These are phyloP conservation scores for Rynchops niger DNA, from an alignment of 2,113 vertebrate species.

Conservation along the genomic window DNA sequence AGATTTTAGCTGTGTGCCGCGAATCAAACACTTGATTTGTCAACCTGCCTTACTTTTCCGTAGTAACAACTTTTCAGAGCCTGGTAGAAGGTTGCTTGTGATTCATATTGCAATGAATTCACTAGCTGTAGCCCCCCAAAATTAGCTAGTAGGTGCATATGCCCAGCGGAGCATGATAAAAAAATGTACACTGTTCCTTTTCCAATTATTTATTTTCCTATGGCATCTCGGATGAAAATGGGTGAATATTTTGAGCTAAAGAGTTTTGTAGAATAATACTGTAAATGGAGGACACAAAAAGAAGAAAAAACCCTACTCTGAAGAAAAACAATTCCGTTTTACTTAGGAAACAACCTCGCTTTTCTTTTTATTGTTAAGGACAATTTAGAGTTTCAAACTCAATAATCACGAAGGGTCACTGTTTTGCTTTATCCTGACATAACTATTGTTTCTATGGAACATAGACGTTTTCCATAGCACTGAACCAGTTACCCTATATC, in stretches of 20 bases:
- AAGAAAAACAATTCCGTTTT: background rate
- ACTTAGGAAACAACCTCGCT: background rate
- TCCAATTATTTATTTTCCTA: background rate
- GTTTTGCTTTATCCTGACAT: background rate
- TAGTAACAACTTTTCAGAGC: background rate
- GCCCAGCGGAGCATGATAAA: background rate
- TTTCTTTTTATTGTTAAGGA: background rate
- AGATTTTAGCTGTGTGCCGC: background rate
- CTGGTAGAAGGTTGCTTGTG: background rate
- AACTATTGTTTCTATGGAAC: background rate
- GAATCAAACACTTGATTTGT: background rate
- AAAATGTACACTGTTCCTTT: background rate
- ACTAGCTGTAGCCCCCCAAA: background rate
- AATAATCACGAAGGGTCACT: background rate
- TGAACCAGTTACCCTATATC: background rate
- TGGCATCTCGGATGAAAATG: background rate
- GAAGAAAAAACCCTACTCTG: background rate
- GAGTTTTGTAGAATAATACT: background rate
- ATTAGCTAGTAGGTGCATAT: background rate
- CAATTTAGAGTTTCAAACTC: background rate
- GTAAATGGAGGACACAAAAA: background rate
- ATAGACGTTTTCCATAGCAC: background rate
- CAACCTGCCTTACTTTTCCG: background rate
- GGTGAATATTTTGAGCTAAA: background rate
- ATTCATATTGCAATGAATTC: background rate